Conservation (phyloP, 2,797 vertebrate species). For the Meda fulgida region DNA sequence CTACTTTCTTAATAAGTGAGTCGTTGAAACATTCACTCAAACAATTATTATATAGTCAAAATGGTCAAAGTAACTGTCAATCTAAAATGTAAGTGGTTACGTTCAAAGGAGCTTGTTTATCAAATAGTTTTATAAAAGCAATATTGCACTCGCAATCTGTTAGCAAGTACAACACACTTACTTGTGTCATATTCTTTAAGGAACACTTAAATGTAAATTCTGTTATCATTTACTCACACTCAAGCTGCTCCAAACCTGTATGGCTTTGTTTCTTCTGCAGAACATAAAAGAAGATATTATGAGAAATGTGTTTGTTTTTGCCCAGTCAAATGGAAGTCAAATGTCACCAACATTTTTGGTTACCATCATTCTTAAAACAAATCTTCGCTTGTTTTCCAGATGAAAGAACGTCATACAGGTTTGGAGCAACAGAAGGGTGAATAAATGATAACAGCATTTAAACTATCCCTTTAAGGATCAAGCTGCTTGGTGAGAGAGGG, state of each 20-base stretch:
- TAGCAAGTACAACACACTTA: too few relatives aligned
- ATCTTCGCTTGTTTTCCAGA: not conserved
- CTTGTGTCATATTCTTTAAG: not conserved
- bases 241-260: not conserved
- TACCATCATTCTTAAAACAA: not conserved
- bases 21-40: not conserved
- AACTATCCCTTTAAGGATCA: not conserved
- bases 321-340: not conserved
- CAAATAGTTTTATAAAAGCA: not conserved
- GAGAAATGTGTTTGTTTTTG: not conserved
- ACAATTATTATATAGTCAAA: not conserved
- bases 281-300: not conserved
- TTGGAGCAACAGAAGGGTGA: too few relatives aligned
- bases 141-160: not conserved
- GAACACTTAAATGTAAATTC: not conserved
- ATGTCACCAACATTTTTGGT: not conserved
- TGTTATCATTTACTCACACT: not conserved
- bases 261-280: not conserved
- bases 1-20: not conserved
- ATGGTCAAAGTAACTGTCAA: not conserved
- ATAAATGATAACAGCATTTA: not conserved
- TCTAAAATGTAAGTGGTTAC: not conserved
- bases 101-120: not conserved
- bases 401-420: not conserved
- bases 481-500: slow-evolving; percentile 15